phyloP scores from a whole-genome alignment of 2,888 invertebrate genomes.

The Dendrolimus pini region DNA sequence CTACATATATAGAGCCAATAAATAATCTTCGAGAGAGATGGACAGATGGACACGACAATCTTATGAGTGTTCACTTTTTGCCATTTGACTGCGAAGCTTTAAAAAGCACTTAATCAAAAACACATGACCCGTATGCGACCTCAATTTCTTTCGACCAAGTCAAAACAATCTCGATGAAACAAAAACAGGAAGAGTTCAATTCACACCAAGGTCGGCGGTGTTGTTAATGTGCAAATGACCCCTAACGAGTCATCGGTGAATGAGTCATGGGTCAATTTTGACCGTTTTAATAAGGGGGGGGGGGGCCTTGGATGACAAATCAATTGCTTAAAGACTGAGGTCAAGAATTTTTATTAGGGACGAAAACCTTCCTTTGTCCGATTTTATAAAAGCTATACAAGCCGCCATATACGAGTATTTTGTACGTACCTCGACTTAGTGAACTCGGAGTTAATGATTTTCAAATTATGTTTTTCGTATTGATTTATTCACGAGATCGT shows the following conservation, averaged over 20 bases:
- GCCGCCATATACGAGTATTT: too few relatives aligned
- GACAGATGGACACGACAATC: too few relatives aligned
- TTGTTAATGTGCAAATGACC: constrained; percentile 51
- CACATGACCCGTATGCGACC: not conserved
- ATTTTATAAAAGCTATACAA: too few relatives aligned
- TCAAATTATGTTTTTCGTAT: too few relatives aligned
- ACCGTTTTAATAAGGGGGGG: not conserved
- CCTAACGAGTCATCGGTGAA: constrained; percentile 27
- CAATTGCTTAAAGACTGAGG: not conserved
- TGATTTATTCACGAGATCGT: too few relatives aligned
- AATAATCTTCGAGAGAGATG: too few relatives aligned
- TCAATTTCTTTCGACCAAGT: not conserved
- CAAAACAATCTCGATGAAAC: constrained; percentile 5
- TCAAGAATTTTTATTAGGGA: not conserved
- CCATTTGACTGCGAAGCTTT: too few relatives aligned
- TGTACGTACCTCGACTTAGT: too few relatives aligned
- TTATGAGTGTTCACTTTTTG: too few relatives aligned
- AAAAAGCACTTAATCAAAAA: too few relatives aligned
- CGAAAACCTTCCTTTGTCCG: not conserved
- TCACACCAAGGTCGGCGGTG: constrained; percentile 39
- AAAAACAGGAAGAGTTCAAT: constrained; percentile 42
- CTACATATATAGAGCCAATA: too few relatives aligned
- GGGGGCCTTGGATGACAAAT: not conserved
- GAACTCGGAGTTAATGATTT: too few relatives aligned
- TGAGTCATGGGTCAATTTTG: constrained; percentile 24